Base-by-base conservation (phyloP, 1,140 invertebrate species). In the Magallana gigas region DNA sequence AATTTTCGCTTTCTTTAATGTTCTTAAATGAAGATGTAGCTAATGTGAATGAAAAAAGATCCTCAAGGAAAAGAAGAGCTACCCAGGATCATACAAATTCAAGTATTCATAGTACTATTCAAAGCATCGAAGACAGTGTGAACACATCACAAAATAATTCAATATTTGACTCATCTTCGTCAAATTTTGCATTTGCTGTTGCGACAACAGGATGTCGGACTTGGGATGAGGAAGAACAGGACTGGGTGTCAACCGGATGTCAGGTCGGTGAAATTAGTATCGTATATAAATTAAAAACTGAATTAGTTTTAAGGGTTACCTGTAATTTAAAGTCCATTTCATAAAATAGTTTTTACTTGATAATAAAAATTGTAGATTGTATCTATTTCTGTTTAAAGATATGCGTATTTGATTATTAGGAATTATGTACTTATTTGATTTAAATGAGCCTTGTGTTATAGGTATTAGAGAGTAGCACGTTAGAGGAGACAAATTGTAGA, bases 401-500 rank as follows among this genome's bases (percentile, higher is more conserved):
- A 48, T 48, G 36, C 36, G 36, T 64, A 14, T 18, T 64, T 16
- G 18, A 48, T 48, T 48, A 4, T 48, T 5, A 48, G 36, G 36
- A 4, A 48, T 48, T 48, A 48, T 48, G 36, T 64, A 48, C 36
- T 48, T 48, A 4, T 18, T 16, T 16, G 18, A 64, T 18, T 64
- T 6, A 64, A 16, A 64, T 18, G 18, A 3, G 62, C 62, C 36
- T 48, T 48, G 36, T 48, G 3, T 56, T 83, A 16, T 76, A 90
- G 91, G 62, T 89, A 8, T 85, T 85, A 1, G 57, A 58, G 2
- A 85, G 76, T 23, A 86, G 87, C 56, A 90, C 62, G 9, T 29
- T 87, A 12, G 71, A 83, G 7, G 82, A 88, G 60, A 91, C 89
- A 8, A 71, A 89, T 12, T 92, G 90, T 64, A n/a, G 23, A 12